Conservation (phyloP, 2,888 invertebrate species). For the Tipula lateralis region DNA sequence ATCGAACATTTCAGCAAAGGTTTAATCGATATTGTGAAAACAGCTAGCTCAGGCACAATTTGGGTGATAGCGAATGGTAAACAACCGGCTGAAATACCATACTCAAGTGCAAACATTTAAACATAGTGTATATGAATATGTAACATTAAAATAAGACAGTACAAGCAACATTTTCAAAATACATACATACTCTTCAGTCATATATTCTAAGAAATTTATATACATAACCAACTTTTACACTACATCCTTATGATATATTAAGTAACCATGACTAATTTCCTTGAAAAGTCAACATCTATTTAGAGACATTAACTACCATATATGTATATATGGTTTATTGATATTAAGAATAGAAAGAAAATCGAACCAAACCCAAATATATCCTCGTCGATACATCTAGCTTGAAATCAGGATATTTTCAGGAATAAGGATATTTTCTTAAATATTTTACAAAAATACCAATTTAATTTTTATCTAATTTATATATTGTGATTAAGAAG, state of each 20-base stretch:
- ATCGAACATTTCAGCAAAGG: slow-evolving; percentile 65
- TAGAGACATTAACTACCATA: too few species aligned
- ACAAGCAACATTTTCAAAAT: slow-evolving; percentile 21
- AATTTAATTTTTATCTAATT: background rate
- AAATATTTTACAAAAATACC: background rate
- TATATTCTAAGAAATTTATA: slow-evolving; percentile 4
- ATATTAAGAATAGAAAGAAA: background rate
- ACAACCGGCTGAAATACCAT: slow-evolving; percentile 54
- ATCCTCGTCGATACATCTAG: background rate
- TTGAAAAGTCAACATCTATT: background rate
- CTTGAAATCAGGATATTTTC: background rate
- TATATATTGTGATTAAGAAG: background rate
- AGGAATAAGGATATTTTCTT: background rate
- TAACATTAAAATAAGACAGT: slow-evolving; percentile 20
- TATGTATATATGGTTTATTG: background rate
- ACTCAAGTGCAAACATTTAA: slow-evolving; percentile 36
- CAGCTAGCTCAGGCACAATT: slow-evolving; percentile 65
- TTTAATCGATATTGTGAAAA: slow-evolving; percentile 59
- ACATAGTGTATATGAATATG: slow-evolving; percentile 26
- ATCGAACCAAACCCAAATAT: background rate
- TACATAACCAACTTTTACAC: background rate
- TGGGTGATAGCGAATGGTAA: slow-evolving; percentile 67
- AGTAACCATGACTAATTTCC: background rate
- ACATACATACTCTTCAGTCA: background rate
- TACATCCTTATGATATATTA: background rate